Base-by-base conservation (phyloP, 2,888 invertebrate genomes). In the Peribatodes rhomboidaria region DNA sequence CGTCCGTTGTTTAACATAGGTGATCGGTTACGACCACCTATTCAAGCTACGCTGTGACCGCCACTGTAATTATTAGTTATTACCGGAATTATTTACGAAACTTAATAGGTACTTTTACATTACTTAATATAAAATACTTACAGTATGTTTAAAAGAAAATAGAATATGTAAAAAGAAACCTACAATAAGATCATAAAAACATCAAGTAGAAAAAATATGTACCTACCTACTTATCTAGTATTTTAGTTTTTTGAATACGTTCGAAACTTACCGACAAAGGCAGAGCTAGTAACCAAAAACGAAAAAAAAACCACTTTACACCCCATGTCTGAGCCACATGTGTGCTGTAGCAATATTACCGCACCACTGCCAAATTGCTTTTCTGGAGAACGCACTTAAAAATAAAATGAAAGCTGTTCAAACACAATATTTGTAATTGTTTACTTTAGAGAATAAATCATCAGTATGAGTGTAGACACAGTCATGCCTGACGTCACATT, bases 341-440 rank as follows among this genome's bases (percentile, higher is more conserved):
- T 39, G 52, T 20, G 27, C 37, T 11, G 35, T 37, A 47, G 11
- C 22, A 33, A 33, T 20, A 39, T 20, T 1, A 44, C 13, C 53
- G 22, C 22, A 39, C 46, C 27, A 63, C 57, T 46, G 53, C 53
- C 57, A 53, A 44, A 52, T 46, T 52, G 42, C 27, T 44, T 35
- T 20, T 35, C 50, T 50, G 50, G 37, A 49, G 41, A 49, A 31
- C 18, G 42, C 33, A 22, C 42, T 37, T 22, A 31, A 62, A 57
- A 41, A 50, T 31, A 37, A 50, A 50, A 62, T 27, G 18, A 81
- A 86, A 87, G 81, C 87, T 88, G 88, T 80, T 63, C 70, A 87
- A 69, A 88, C 77, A 87, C 57, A 66, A 47, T 47, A 27, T 47
- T 47, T 47, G 27, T 27, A 47, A 47, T 27, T 69, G 65, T 68